phyloP scores from a whole-genome alignment of 2,797 vertebrate species.

The Sorex maritimensis region DNA sequence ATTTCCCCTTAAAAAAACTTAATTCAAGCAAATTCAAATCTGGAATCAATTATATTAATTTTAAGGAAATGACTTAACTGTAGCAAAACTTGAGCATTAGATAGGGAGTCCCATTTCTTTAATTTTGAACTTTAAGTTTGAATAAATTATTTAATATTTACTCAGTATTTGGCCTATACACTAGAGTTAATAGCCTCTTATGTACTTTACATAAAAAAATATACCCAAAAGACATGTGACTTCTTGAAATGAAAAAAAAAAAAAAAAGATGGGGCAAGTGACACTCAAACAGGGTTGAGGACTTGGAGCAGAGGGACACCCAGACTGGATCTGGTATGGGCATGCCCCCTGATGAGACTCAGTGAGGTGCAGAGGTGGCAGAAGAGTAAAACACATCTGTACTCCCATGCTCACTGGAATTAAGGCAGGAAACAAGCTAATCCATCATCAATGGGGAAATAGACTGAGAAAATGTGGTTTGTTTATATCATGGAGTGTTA shows the following conservation, averaged over 20 bases:
- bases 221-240: neutral
- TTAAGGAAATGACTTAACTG: constrained; percentile 57
- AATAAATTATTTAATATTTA: constrained; percentile 7
- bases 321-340: neutral
- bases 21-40: constrained; percentile 38
- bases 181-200: neutral
- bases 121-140: neutral
- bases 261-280: neutral
- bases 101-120: neutral
- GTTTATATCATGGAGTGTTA: neutral
- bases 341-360: neutral
- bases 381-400: neutral
- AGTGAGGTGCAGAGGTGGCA: neutral
- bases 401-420: neutral
- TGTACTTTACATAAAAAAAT: constrained; percentile 47
- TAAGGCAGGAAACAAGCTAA: neutral
- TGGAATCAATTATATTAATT: neutral
- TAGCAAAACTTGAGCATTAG: neutral
- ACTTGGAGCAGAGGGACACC: neutral
- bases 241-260: constrained; percentile 43
- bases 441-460: neutral
- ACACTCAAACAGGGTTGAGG: neutral
- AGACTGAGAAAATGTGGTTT: neutral
- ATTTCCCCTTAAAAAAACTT: constrained; percentile 34
- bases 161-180: constrained; percentile 49